Evolutionary conservation across 2,797 vertebrate genomes (phyloP).

Genomic region (Anguilla marmorata): DNA sequence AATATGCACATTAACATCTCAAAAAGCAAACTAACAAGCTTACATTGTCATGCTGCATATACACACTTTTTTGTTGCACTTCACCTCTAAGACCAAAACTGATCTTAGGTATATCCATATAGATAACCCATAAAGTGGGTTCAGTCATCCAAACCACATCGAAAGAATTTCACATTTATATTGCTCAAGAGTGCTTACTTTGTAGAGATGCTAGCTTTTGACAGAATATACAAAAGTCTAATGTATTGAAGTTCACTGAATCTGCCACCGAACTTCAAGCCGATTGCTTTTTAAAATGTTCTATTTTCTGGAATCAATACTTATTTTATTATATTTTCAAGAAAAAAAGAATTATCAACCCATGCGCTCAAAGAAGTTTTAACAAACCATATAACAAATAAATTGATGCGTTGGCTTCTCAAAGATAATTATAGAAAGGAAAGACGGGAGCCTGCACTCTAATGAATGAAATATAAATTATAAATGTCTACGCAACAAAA

Average conservation of each 20-base stretch:
- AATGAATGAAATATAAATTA: no score
- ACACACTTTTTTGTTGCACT: neutral
- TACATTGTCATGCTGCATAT: neutral
- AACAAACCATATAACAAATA: no score
- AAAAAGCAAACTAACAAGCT: slow-evolving; percentile 8
- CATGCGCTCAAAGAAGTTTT: no score
- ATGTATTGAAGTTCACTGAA: neutral
- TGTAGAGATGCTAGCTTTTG: neutral
- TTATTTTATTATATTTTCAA: no score
- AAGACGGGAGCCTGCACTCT: no score
- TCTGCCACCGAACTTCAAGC: no score
- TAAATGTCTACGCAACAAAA: no score
- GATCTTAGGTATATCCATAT: neutral
- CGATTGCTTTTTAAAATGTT: no score
- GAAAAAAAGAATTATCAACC: no score
- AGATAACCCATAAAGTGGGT: neutral
- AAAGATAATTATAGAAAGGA: no score
- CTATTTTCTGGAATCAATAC: no score
- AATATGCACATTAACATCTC: neutral
- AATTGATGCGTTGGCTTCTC: no score
- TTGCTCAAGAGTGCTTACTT: neutral
- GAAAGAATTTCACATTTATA: neutral
- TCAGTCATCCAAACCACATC: neutral
- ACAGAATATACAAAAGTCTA: neutral
- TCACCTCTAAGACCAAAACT: neutral